Base-by-base conservation (phyloP, 1,140 invertebrate species). In the Psix sp. region DNA sequence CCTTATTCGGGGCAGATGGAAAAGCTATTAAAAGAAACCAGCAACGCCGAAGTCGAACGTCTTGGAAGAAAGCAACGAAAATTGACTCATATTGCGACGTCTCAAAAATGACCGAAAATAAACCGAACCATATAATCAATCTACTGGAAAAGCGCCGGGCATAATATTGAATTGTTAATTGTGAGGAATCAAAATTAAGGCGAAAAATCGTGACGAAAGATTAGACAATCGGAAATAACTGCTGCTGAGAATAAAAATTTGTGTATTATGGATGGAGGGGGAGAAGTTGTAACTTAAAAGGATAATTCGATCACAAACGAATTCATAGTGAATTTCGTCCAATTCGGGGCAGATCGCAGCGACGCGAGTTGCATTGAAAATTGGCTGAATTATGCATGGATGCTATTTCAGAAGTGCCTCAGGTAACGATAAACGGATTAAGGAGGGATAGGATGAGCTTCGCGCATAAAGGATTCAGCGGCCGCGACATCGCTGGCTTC, bases 341-440 rank as follows among this genome's bases (percentile, higher is more conserved):
- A 66, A 59, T 72, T 72, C 65, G 68, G 45, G 52, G 52, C 20
- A 29, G 18, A 49, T 66, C 17, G 62, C 42, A 59, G 59, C 49
- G 72, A 68, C 56, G 63, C 72, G 59, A 68, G 59, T 74, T 59
- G 57, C 59, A 65, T 67, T 52, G 54, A 66, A 75, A 75, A 70
- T 65, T 62, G 51, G 52, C 54, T 70, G 54, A 70, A 75, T 75
- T 65, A 75, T 75, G 51, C 16, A 75, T 51, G 43, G 57, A 49
- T 71, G 75, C 81, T 83, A 84, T 83, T 82, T 82, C 54, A 71
- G 76, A 81, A 75, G 52, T 67, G 77, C 77, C 74, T 74, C 77
- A 78, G 74, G 79, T 77, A 79, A 76, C 72, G 79, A 71, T 84
- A 83, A 83, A 80, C 73, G 80, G 79, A 83, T 84, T 83, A 82